Percentiles rank a stretch among this genome's conserved stretches.
Evolutionary conservation across 1,140 invertebrate species (phyloP).

Genomic region (Pectinophora gossypiella): DNA sequence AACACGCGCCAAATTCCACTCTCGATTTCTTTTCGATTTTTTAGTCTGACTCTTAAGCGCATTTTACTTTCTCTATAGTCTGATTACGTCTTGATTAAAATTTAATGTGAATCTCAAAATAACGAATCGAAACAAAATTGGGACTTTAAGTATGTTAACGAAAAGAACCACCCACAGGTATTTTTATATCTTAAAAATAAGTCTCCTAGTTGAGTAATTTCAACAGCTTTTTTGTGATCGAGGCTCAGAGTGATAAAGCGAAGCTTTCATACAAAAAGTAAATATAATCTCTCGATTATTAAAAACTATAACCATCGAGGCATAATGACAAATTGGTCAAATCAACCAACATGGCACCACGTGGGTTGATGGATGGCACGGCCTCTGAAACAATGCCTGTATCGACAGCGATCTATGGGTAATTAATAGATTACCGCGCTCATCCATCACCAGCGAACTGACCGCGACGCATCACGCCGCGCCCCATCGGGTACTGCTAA

Average conservation of each 20-base stretch:
- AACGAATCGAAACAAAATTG: no score
- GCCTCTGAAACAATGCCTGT: constrained; percentile 56
- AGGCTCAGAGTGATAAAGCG: no score
- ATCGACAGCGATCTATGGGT: constrained; percentile 47
- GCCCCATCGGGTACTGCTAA: no score
- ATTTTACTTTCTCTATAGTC: constrained; percentile 55
- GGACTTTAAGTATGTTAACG: no score
- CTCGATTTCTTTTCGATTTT: constrained; percentile 52
- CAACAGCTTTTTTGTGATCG: no score
- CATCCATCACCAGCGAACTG: constrained; percentile 42
- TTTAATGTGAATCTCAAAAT: no score
- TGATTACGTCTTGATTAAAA: constrained; percentile 36
- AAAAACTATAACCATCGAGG: constrained; percentile 38
- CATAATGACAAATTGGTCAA: constrained; percentile 58
- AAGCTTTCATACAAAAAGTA: no score
- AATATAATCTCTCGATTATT: no score
- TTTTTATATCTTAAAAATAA: no score
- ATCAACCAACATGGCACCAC: constrained; percentile 51
- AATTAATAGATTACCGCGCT: constrained; percentile 60
- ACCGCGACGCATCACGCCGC: no score
- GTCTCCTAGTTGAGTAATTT: no score
- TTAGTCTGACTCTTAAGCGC: constrained; percentile 36
- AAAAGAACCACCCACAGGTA: no score
- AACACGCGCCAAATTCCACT: constrained; percentile 43
- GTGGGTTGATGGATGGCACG: constrained; percentile 56